phyloP scores from a whole-genome alignment of 2,797 vertebrate genomes.

The Hemibagrus guttatus region DNA sequence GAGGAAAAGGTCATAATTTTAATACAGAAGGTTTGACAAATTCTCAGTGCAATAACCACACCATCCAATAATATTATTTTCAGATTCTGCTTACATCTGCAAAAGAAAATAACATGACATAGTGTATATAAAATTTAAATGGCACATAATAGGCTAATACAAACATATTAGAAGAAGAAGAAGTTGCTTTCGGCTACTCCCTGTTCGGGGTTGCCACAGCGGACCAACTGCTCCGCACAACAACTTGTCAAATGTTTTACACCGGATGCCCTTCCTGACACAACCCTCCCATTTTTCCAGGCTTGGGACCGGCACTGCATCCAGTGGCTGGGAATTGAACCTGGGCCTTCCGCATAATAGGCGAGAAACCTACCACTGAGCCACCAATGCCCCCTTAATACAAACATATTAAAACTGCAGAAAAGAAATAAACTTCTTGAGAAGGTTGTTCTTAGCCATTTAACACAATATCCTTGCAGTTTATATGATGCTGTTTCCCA shows the following conservation, averaged over 20 bases:
- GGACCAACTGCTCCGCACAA: too few species aligned
- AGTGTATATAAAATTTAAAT: not conserved
- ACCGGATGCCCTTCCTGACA: too few species aligned
- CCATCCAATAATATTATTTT: not conserved
- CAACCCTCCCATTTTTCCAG: too few species aligned
- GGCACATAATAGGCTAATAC: not conserved
- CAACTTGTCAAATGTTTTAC: too few species aligned
- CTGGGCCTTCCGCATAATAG: too few species aligned
- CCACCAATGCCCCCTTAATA: too few species aligned
- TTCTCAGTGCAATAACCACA: not conserved
- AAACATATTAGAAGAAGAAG: not conserved
- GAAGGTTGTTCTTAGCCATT: not conserved
- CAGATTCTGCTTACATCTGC: not conserved
- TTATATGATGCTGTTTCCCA: not conserved
- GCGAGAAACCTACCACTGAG: too few species aligned
- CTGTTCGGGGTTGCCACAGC: too few species aligned
- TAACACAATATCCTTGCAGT: not conserved
- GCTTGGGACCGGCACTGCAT: too few species aligned
- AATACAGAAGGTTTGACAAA: not conserved
- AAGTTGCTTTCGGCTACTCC: too few species aligned
- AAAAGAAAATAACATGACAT: not conserved
- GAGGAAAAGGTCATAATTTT: conserved; percentile 2
- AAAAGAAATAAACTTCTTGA: not conserved
- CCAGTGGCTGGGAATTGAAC: too few species aligned
- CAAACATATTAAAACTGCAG: not conserved